Percentiles rank a stretch among this genome's conserved stretches.
Evolutionary conservation across 2,113 vertebrate genomes (phyloP).

Genomic region (Piaya cayana): DNA sequence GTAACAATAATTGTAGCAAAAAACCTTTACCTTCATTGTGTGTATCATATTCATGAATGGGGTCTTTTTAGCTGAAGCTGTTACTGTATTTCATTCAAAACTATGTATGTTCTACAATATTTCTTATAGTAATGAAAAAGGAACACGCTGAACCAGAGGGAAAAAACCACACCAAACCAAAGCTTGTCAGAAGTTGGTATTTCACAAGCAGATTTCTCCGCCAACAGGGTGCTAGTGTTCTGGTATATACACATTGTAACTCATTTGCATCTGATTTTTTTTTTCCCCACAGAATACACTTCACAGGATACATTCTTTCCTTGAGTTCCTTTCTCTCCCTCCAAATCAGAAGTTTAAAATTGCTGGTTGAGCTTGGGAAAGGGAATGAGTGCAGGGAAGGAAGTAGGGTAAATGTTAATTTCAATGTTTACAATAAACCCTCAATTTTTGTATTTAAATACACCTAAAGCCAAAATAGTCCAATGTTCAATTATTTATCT

Average conservation of each 20-base stretch:
- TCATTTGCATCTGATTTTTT: background rate
- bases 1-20: background rate
- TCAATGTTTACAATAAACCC: background rate
- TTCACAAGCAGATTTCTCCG: background rate
- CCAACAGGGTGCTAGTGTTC: background rate
- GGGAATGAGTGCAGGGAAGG: background rate
- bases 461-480: background rate
- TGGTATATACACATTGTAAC: background rate
- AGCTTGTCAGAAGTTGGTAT: background rate
- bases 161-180: background rate
- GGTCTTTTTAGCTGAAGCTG: background rate
- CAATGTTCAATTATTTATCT: background rate
- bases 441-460: background rate
- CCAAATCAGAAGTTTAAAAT: background rate
- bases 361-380: background rate
- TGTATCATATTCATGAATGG: background rate
- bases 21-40: background rate
- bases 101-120: background rate
- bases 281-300: background rate
- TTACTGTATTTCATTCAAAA: background rate
- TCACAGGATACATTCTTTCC: background rate
- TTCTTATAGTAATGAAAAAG: conserved; percentile 13
- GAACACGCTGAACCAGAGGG: conserved; percentile 16
- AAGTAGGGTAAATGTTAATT: background rate
- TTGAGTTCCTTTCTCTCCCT: background rate